Evolutionary conservation across 2,113 vertebrate genomes (phyloP), one percentile per base, ranked within the genome.

Genomic region (Corythornis vintsioides): DNA sequence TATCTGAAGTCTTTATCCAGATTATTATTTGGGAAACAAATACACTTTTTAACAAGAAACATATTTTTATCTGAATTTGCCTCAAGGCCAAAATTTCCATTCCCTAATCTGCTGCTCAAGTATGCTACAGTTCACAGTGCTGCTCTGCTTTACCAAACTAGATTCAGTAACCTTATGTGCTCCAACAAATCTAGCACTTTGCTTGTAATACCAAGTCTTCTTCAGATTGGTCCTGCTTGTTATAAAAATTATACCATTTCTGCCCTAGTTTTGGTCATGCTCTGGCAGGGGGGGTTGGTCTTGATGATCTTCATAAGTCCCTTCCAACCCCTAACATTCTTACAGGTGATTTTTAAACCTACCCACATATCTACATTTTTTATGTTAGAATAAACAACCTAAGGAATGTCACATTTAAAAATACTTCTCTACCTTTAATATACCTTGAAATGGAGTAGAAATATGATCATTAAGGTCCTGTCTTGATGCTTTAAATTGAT

Each of bases 21-120:
- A 47, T 56, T 86, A 88, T 20, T 26, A 83, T 60, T 43, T 81
- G 65, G n/a, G 88, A 92, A 77, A 78, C 38, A 88, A 83, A 78
- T 21, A 47, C 0, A 61, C 38, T 50, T 80, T 83, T 63, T 55
- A 93, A 88, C 28, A 56, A 67, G 80, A 2, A 6, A 59, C 8
- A 3, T 59, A 80, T 67, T 80, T 93, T 88, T 55, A 76, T 63
- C 75, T n/a, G 79, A 89, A 76, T 88, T 79, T 92, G 52, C 57
- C 52, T 86, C 10, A 7, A 67, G 31, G 79, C 21, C 75, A 76
- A 26, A 33, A 72, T 63, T 93, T 83, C 47, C 47, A 15, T 66
- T 76, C 21, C 43, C 18, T 55, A 18, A 85, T 72, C 82, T 76
- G 45, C 45, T 38, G 2, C 15, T 60, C 28, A 56, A 82, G 25